Conservation (phyloP, 2,797 vertebrate species). For the Tiaroga cobitis region DNA sequence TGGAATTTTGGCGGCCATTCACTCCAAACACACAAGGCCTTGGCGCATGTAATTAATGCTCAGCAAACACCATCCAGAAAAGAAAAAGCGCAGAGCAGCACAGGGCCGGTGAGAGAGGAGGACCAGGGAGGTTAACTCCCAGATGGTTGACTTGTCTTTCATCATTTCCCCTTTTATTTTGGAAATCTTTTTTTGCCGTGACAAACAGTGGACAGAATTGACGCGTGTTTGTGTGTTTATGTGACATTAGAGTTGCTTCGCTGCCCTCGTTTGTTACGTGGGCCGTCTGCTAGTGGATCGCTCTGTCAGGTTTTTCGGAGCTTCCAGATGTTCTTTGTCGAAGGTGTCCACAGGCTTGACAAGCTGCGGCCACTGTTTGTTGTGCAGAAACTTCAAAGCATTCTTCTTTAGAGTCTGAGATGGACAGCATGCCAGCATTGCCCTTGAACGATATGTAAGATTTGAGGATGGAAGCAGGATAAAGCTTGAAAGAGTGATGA, state of each 20-base stretch:
- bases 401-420: slow-evolving; percentile 31
- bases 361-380: slow-evolving; percentile 49
- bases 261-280: neutral
- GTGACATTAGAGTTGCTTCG: slow-evolving; percentile 12
- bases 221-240: slow-evolving; percentile 4
- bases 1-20: slow-evolving; percentile 66
- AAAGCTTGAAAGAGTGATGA: neutral
- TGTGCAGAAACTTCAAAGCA: slow-evolving; percentile 38
- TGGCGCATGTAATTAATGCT: slow-evolving; percentile 68
- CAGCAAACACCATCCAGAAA: slow-evolving; percentile 63
- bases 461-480: slow-evolving; percentile 7
- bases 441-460: neutral
- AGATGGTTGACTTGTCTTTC: slow-evolving; percentile 69
- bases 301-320: neutral
- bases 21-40: slow-evolving; percentile 65
- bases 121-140: slow-evolving; percentile 65
- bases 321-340: slow-evolving; percentile 60
- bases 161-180: slow-evolving; percentile 65
- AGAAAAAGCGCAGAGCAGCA: slow-evolving; percentile 5
- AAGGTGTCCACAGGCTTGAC: slow-evolving; percentile 28
- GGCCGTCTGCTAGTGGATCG: neutral
- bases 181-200: slow-evolving; percentile 24
- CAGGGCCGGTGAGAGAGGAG: slow-evolving; percentile 34
- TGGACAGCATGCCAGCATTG: slow-evolving; percentile 9
- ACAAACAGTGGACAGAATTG: slow-evolving; percentile 28